Evolutionary conservation across 2,888 invertebrate genomes (phyloP).

Genomic region (Pyrrhosoma nymphula): DNA sequence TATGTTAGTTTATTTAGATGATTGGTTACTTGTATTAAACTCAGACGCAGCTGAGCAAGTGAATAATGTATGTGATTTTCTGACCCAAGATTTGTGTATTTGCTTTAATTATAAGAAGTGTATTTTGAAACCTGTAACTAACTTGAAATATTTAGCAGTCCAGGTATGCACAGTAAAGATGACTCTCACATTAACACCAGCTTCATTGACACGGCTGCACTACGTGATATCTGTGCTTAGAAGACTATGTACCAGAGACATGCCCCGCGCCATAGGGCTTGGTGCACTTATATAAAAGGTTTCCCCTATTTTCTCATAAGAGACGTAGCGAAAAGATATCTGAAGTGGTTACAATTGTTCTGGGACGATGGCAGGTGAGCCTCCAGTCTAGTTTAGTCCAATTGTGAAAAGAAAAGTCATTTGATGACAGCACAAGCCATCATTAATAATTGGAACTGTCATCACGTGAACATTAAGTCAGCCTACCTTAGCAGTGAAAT

Average conservation of each 20-base stretch:
- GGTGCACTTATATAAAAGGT: neutral
- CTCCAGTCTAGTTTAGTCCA: too few relatives aligned
- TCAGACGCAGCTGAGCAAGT: rapidly evolving
- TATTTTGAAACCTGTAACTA: rapidly evolving
- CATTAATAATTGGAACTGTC: too few relatives aligned
- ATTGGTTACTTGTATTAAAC: neutral
- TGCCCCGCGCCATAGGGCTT: neutral
- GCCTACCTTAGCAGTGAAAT: too few relatives aligned
- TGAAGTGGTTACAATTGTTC: neutral
- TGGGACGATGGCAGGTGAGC: neutral
- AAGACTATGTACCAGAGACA: rapidly evolving
- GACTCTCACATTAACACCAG: neutral
- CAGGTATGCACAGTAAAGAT: neutral
- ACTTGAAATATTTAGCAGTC: neutral
- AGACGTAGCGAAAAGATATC: neutral
- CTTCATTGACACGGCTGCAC: neutral
- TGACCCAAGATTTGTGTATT: neutral
- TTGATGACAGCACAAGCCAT: too few relatives aligned
- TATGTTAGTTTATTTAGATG: neutral
- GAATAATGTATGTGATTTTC: neutral
- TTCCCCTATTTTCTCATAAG: neutral
- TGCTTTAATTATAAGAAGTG: neutral
- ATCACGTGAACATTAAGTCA: too few relatives aligned
- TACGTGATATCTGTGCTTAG: neutral
- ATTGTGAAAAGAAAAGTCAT: too few relatives aligned